Evolutionary conservation across 2,797 vertebrate species (phyloP).

Genomic region (Acridotheres tristis): DNA sequence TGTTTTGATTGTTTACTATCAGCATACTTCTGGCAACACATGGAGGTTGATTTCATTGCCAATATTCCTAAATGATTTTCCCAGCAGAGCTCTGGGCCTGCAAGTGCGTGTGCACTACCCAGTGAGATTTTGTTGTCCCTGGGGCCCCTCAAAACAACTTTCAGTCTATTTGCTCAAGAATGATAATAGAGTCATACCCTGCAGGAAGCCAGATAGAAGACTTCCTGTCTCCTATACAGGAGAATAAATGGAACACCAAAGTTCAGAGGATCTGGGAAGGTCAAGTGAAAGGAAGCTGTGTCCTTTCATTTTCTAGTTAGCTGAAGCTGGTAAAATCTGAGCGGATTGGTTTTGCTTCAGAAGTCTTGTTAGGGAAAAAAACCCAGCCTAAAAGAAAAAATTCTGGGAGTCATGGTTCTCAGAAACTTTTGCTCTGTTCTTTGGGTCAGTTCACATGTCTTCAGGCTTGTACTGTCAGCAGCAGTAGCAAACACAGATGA

Average conservation of each 20-base stretch:
- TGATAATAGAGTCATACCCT: not conserved
- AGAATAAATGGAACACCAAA: not conserved
- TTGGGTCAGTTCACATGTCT: not conserved
- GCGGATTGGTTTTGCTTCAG: not conserved
- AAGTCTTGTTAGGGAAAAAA: not conserved
- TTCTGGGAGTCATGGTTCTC: not conserved
- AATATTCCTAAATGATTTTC: not conserved
- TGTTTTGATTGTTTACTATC: not conserved
- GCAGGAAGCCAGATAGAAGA: not conserved
- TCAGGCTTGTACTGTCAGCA: not conserved
- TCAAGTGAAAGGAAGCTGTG: not conserved
- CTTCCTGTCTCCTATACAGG: not conserved
- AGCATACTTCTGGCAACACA: not conserved
- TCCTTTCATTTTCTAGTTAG: not conserved
- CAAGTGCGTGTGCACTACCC: not conserved
- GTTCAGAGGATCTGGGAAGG: not conserved
- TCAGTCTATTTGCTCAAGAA: not conserved
- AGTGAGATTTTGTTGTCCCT: not conserved
- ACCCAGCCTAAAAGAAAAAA: not conserved
- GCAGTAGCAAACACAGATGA: not conserved
- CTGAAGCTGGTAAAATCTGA: not conserved
- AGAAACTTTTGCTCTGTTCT: not conserved
- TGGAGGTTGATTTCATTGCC: not conserved
- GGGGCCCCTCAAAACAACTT: not conserved
- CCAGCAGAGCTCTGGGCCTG: not conserved